These are phyloP conservation scores for Indri indri DNA, from an alignment of 2,113 vertebrate genomes.

Conservation along the genomic window DNA sequence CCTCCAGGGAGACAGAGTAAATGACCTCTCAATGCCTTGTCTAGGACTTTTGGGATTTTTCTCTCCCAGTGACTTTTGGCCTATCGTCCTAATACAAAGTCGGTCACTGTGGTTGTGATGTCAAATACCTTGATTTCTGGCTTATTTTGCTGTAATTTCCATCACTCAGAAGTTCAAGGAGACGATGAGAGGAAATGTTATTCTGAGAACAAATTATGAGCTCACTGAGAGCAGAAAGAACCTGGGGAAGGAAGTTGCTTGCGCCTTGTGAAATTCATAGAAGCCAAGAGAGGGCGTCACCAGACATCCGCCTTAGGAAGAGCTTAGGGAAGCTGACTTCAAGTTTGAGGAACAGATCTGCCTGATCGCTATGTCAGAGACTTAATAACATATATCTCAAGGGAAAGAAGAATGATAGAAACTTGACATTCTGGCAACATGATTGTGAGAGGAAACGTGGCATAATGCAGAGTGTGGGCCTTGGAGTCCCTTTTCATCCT, in stretches of 20 bases:
- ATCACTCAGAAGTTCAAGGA: neutral
- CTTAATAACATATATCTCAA: neutral
- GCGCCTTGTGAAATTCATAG: neutral
- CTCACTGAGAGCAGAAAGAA: neutral
- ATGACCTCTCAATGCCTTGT: neutral
- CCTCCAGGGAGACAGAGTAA: neutral
- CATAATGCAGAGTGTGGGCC: neutral
- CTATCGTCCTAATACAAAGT: neutral
- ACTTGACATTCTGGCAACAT: neutral
- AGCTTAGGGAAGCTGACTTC: neutral
- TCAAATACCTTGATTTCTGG: neutral
- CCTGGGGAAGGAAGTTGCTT: neutral
- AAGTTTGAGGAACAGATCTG: neutral
- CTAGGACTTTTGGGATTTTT: neutral
- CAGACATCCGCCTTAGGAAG: neutral
- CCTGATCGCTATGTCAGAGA: neutral
- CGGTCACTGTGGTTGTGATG: neutral
- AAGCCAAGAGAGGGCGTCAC: neutral
- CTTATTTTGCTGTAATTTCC: neutral
- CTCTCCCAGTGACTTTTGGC: neutral
- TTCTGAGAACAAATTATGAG: neutral
- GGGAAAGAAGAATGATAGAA: neutral
- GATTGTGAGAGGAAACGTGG: neutral
- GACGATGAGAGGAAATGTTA: neutral
- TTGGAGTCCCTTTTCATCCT: neutral